Evolutionary conservation across 2,113 vertebrate species (phyloP).

Genomic region (Hydrochoerus hydrochaeris): DNA sequence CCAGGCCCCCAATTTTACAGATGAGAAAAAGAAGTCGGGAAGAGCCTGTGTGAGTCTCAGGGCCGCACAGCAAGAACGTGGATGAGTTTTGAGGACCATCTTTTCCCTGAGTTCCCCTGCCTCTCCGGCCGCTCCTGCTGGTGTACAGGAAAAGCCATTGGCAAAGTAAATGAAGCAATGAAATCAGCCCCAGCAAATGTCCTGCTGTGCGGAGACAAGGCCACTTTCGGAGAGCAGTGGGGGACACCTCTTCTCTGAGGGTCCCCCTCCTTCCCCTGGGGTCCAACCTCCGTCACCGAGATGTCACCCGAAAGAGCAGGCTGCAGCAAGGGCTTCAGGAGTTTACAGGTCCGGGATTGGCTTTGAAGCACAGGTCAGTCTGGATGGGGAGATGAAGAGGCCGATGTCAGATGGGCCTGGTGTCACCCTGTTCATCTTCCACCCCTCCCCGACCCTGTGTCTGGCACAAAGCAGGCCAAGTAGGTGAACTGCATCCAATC

Average conservation of each 20-base stretch:
- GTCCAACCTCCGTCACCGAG: neutral
- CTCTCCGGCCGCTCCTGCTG: neutral
- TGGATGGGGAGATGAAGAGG: neutral
- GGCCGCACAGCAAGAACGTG: neutral
- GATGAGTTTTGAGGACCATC: neutral
- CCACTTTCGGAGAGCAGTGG: neutral
- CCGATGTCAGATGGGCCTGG: neutral
- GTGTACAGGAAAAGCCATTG: neutral
- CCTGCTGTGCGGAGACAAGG: neutral
- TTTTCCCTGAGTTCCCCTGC: neutral
- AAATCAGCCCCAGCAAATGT: neutral
- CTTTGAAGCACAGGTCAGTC: neutral
- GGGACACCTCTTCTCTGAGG: neutral
- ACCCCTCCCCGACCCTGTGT: too few relatives aligned
- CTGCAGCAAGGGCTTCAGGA: neutral
- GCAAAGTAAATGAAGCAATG: neutral
- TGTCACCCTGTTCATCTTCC: neutral
- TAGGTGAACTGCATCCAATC: neutral
- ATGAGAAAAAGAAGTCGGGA: slow-evolving; percentile 1
- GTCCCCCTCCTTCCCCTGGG: neutral
- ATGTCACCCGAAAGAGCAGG: neutral
- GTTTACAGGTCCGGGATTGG: neutral
- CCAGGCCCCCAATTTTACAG: neutral
- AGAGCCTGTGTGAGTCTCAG: neutral
- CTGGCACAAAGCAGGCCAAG: neutral